Evolutionary conservation across 1,140 invertebrate species (phyloP).

Genomic region (Melitaea cinxia): DNA sequence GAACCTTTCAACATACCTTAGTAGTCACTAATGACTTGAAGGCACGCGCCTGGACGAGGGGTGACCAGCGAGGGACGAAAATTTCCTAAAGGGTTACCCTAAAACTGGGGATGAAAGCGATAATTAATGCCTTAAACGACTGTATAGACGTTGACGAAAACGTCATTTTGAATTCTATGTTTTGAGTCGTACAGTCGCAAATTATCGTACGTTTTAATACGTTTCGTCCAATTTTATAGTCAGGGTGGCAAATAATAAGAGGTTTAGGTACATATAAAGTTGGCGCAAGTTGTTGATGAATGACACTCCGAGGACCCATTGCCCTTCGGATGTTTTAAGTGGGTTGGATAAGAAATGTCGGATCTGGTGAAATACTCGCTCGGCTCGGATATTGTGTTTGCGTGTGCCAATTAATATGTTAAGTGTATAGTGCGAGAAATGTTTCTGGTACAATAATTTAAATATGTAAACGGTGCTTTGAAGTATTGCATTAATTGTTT

Average conservation of each 20-base stretch:
- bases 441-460: too few species aligned
- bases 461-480: conserved; percentile 7
- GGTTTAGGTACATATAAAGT: conserved; percentile 77
- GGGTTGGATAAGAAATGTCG: conserved; percentile 80
- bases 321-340: conserved; percentile 80
- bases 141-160: conserved; percentile 43
- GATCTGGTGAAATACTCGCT: conserved; percentile 75
- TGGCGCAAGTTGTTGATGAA: conserved; percentile 78
- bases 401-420: conserved; percentile 75
- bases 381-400: conserved; percentile 65
- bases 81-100: conserved; percentile 78
- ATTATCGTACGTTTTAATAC: conserved; percentile 41
- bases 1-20: conserved; percentile 62
- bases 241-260: conserved; percentile 78
- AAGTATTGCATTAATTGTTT: conserved; percentile 1
- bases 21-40: conserved; percentile 71
- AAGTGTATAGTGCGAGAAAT: conserved; percentile 44
- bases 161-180: conserved; percentile 40
- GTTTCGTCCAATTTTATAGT: conserved; percentile 79
- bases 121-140: conserved; percentile 79
- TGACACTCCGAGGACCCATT: conserved; percentile 79
- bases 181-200: conserved; percentile 40
- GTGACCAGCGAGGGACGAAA: conserved; percentile 78
- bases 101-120: conserved; percentile 68
- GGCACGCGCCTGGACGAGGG: conserved; percentile 72